phyloP scores from a whole-genome alignment of 2,888 invertebrate genomes.

The Tinea semifulvella region DNA sequence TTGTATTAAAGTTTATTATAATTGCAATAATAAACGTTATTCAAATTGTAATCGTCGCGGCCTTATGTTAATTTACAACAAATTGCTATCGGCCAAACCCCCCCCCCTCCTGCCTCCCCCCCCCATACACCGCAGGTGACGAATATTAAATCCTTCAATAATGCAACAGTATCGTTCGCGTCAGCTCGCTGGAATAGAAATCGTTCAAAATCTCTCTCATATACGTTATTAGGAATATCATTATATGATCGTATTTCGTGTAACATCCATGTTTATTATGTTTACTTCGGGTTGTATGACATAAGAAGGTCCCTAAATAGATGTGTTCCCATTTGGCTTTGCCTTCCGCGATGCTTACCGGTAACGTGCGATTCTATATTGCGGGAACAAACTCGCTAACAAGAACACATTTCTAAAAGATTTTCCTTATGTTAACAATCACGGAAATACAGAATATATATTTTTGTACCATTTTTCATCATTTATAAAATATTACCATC shows the following conservation, averaged over 20 bases:
- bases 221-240: too few species aligned
- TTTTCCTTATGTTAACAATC: constrained; percentile 4
- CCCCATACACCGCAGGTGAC: background rate
- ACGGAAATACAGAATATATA: background rate
- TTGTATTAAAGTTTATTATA: background rate
- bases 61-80: constrained; percentile 9
- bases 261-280: too few species aligned
- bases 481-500: too few species aligned
- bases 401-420: constrained; percentile 3
- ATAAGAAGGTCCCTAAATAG: constrained; percentile 2
- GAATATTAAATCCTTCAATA: constrained; percentile 29
- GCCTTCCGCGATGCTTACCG: constrained; percentile 8
- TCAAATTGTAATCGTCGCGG: constrained; percentile 3
- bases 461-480: too few species aligned
- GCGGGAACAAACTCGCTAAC: background rate
- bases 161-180: constrained; percentile 50
- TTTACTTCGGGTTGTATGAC: too few species aligned
- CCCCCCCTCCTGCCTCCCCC: too few species aligned
- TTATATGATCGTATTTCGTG: too few species aligned
- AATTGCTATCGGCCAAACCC: constrained; percentile 10
- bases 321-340: too few species aligned
- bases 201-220: too few species aligned
- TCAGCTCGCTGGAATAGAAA: constrained; percentile 32
- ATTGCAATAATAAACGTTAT: constrained; percentile 3
- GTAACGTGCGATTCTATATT: constrained; percentile 8